These are phyloP conservation scores for Spisula subtruncata DNA, from an alignment of 2,888 invertebrate genomes.

Conservation along the genomic window DNA sequence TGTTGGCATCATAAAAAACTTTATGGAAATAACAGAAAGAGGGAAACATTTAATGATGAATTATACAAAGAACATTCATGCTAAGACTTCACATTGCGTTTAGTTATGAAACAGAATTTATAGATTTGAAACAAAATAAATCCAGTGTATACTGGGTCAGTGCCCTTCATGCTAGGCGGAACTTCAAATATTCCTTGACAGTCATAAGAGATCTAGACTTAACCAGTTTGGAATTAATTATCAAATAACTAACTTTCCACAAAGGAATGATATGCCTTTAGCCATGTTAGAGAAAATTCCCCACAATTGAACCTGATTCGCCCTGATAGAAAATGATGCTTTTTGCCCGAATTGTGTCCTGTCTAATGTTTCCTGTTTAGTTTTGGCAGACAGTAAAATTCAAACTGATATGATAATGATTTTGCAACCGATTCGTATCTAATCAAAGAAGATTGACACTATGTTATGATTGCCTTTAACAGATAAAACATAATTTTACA, in stretches of 20 bases:
- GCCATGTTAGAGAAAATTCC: too few relatives aligned
- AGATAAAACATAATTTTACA: conserved; percentile 19
- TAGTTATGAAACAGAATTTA: neutral
- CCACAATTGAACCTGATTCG: too few relatives aligned
- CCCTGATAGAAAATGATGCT: too few relatives aligned
- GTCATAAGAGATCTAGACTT: too few relatives aligned
- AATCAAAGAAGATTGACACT: conserved; percentile 10
- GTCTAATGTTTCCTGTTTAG: neutral
- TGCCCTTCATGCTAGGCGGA: too few relatives aligned
- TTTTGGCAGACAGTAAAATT: conserved; percentile 12
- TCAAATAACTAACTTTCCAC: too few relatives aligned
- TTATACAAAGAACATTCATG: conserved; percentile 8
- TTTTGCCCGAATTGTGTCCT: too few relatives aligned
- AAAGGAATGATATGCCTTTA: too few relatives aligned
- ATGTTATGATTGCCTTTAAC: conserved; percentile 7
- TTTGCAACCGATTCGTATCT: neutral
- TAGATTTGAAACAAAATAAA: neutral
- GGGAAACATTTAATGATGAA: neutral
- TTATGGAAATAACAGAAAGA: conserved; percentile 16
- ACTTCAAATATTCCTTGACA: too few relatives aligned
- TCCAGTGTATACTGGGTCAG: too few relatives aligned
- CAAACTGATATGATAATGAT: neutral
- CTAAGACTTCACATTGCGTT: conserved; percentile 4
- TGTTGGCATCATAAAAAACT: conserved; percentile 20
- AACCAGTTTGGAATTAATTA: too few relatives aligned